These are phyloP conservation scores for Scelioninae gen. 1 DNA, from an alignment of 2,888 invertebrate genomes.

Conservation along the genomic window DNA sequence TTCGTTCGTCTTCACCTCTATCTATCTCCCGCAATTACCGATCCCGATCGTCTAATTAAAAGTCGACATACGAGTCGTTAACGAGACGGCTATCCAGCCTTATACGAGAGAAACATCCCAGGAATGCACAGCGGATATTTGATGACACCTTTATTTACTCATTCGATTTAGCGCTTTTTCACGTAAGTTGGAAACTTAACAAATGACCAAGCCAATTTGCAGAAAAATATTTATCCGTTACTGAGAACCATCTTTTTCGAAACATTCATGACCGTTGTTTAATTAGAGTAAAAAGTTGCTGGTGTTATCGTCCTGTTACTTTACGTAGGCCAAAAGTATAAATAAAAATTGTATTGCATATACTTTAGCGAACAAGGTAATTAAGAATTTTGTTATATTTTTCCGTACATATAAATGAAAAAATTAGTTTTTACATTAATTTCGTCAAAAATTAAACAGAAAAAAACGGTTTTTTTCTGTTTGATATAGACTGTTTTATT, in stretches of 20 bases:
- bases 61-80: constrained; percentile 60
- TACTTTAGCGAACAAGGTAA: no score
- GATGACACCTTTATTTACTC: constrained; percentile 65
- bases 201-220: constrained; percentile 53
- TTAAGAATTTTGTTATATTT: no score
- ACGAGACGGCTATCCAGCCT: constrained; percentile 49
- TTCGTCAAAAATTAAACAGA: no score
- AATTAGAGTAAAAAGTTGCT: constrained; percentile 15
- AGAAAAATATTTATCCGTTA: constrained; percentile 46
- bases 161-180: no score
- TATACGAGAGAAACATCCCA: constrained; percentile 41
- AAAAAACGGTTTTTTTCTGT: no score
- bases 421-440: no score
- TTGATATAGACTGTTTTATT: no score
- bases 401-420: no score
- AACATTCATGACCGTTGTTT: constrained; percentile 10
- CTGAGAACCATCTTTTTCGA: constrained; percentile 8
- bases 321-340: background rate
- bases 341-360: no score
- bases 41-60: constrained; percentile 69
- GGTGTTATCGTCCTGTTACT: constrained; percentile 6
- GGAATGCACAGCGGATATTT: constrained; percentile 54
- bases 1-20: constrained; percentile 24
- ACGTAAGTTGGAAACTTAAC: constrained; percentile 35
- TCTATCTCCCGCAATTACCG: constrained; percentile 54